Percentiles rank a stretch among this genome's conserved stretches.
These are phyloP conservation scores for Spinus pinus DNA, from an alignment of 2,797 vertebrate genomes.

Conservation along the genomic window DNA sequence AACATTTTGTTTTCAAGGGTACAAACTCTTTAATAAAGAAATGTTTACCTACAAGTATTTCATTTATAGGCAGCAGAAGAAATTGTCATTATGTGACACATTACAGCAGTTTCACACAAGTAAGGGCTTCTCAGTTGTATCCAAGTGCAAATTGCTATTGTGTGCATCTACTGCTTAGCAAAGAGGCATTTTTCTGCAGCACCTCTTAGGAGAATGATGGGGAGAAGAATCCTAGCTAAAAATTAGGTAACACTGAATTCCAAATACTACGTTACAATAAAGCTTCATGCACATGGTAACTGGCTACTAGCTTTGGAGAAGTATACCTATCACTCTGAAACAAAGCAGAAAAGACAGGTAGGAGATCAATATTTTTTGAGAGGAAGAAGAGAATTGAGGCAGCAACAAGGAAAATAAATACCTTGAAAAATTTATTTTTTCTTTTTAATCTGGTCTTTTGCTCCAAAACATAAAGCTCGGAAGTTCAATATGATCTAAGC, in stretches of 20 bases:
- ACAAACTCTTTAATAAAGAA: neutral
- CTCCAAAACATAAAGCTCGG: neutral
- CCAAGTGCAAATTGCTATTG: neutral
- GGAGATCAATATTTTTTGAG: neutral
- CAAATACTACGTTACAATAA: neutral
- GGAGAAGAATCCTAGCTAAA: neutral
- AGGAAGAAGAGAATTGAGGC: neutral
- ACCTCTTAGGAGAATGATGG: neutral
- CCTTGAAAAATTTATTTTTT: neutral
- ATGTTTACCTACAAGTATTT: neutral
- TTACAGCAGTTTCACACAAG: neutral
- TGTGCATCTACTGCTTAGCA: neutral
- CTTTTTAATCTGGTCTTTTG: neutral
- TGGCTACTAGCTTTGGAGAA: neutral
- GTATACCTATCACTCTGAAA: neutral
- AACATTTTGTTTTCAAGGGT: neutral
- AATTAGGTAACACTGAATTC: neutral
- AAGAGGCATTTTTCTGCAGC: neutral
- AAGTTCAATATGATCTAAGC: neutral
- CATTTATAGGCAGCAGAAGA: neutral
- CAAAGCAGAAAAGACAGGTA: neutral
- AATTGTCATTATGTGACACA: neutral
- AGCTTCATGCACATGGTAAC: neutral
- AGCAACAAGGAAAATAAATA: neutral
- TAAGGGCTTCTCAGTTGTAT: neutral